Percentiles rank a stretch among this genome's conserved stretches.
Conservation (phyloP, 2,797 vertebrate genomes). For the Menidia menidia region DNA sequence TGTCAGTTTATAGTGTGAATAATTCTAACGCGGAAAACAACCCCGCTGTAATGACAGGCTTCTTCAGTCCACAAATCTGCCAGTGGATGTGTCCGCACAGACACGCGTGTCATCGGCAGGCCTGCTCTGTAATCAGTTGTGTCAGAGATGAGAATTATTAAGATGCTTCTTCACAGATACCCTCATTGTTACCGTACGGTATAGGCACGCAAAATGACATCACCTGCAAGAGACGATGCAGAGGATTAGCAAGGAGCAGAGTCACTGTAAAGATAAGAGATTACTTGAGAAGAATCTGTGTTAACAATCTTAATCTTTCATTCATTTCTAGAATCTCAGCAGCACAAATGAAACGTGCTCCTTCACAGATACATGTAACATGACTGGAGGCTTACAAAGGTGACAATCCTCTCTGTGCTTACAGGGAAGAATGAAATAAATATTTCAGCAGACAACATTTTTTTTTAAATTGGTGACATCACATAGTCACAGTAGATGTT, state of each 20-base stretch:
- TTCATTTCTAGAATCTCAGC: no score
- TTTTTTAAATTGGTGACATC: no score
- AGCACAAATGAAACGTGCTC: not conserved
- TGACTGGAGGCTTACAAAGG: not conserved
- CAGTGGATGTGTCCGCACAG: slow-evolving; percentile 21
- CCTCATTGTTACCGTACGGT: slow-evolving; percentile 10
- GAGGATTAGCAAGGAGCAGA: not conserved
- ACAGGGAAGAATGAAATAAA: not conserved
- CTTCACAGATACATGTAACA: not conserved
- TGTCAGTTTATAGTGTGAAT: slow-evolving; percentile 2
- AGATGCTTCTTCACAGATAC: slow-evolving; percentile 14
- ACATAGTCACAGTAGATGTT: not conserved
- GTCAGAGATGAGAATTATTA: slow-evolving; percentile 13
- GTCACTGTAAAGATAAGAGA: not conserved
- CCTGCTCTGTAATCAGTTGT: slow-evolving; percentile 53
- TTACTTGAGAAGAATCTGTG: not conserved
- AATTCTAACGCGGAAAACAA: slow-evolving; percentile 10
- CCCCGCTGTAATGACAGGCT: slow-evolving; percentile 31
- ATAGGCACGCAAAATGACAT: slow-evolving; percentile 43
- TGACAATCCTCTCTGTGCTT: not conserved
- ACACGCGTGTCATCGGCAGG: slow-evolving; percentile 7
- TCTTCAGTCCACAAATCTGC: slow-evolving; percentile 2
- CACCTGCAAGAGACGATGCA: slow-evolving; percentile 14
- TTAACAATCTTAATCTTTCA: not conserved
- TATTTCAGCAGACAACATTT: not conserved